A percentile compares a stretch with the other conserved stretches of the same genome.
Conservation (phyloP, 2,888 invertebrate genomes). For the Bellardia pandia region DNA sequence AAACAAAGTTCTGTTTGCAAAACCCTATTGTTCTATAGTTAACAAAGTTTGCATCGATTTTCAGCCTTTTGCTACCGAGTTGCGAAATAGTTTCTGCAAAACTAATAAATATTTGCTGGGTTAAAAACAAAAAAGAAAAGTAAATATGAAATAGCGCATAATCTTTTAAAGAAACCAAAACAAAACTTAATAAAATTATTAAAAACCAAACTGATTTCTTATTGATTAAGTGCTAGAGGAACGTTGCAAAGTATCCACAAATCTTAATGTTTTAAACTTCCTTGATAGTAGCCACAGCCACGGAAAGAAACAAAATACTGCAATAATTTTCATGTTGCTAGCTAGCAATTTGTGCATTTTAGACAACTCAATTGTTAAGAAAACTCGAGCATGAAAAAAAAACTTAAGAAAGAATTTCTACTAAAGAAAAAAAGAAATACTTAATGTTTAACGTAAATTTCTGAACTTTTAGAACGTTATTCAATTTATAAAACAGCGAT, state of each 20-base stretch:
- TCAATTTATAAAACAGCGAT: slow-evolving; percentile 63
- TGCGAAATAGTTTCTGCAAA: too few species aligned
- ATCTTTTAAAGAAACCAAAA: not conserved
- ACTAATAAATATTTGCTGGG: too few species aligned
- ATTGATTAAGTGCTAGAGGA: too few species aligned
- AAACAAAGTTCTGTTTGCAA: too few species aligned
- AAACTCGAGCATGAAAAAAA: slow-evolving; percentile 4
- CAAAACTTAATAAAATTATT: not conserved
- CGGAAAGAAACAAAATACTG: not conserved
- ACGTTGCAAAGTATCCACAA: not conserved
- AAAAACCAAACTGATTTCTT: not conserved
- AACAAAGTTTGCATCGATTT: too few species aligned
- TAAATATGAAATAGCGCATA: too few species aligned
- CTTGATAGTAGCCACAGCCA: not conserved
- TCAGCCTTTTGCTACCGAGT: too few species aligned
- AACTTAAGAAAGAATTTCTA: not conserved
- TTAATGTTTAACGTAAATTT: slow-evolving; percentile 34
- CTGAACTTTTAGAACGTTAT: slow-evolving; percentile 59
- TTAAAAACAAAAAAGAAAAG: too few species aligned
- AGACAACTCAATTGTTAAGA: slow-evolving; percentile 46
- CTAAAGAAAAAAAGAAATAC: slow-evolving; percentile 7
- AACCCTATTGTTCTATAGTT: too few species aligned
- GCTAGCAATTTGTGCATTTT: slow-evolving; percentile 30
- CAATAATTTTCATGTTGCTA: slow-evolving; percentile 7
- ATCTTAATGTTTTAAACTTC: not conserved